Conservation (phyloP, 2,113 vertebrate species). For the Salvelinus alpinus region DNA sequence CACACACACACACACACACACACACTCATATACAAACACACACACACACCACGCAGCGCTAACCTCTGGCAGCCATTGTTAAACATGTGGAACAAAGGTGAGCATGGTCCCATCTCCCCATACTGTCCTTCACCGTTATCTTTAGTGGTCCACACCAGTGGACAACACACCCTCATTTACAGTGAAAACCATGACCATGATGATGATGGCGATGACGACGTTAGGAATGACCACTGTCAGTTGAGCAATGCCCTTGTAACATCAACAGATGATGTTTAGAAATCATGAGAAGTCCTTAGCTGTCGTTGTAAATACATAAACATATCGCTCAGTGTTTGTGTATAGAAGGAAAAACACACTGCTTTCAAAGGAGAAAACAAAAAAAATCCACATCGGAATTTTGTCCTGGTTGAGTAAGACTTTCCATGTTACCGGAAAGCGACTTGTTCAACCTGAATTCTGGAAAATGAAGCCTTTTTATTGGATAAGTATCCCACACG, state of each 20-base stretch:
- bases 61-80: slow-evolving; percentile 21
- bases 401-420: slow-evolving; percentile 7
- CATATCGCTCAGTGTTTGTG: slow-evolving; percentile 25
- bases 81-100: slow-evolving; percentile 19
- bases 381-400: slow-evolving; percentile 7
- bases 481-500: slow-evolving; percentile 23
- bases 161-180: background rate
- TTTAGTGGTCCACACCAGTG: background rate
- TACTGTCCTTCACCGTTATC: background rate
- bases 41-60: background rate
- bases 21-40: slow-evolving; percentile 4
- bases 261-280: background rate
- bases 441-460: slow-evolving; percentile 5
- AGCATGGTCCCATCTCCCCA: slow-evolving; percentile 33
- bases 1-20: background rate
- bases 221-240: background rate
- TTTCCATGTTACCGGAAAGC: slow-evolving; percentile 19
- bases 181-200: background rate
- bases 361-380: slow-evolving; percentile 12
- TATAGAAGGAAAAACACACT: slow-evolving; percentile 23
- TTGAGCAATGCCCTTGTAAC: background rate
- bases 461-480: slow-evolving; percentile 28
- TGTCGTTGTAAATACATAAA: slow-evolving; percentile 35
- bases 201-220: background rate
- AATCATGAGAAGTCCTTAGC: slow-evolving; percentile 1